Conservation (phyloP, 2,113 vertebrate species). For the Catharus fuscescens region DNA sequence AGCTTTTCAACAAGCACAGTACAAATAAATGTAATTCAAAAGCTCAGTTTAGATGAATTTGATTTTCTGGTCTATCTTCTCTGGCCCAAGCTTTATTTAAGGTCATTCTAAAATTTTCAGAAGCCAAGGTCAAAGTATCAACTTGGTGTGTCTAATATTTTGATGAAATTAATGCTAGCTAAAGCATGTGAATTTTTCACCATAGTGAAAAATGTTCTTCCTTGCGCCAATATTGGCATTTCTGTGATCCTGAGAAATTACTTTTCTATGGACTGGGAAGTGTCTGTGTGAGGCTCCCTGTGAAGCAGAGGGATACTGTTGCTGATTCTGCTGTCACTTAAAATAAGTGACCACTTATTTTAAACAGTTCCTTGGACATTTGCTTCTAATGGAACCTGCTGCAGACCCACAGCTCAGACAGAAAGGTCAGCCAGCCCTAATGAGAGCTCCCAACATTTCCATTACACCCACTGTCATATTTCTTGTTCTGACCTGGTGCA, state of each 20-base stretch:
- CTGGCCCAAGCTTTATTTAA: neutral
- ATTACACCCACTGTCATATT: neutral
- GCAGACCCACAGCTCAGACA: neutral
- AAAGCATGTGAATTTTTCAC: neutral
- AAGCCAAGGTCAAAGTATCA: neutral
- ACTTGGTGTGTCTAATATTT: neutral
- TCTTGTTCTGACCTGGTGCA: neutral
- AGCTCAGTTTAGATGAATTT: neutral
- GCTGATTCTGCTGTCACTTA: neutral
- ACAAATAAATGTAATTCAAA: neutral
- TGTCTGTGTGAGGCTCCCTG: neutral
- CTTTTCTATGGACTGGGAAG: neutral
- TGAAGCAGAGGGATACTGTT: neutral
- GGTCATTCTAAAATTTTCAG: neutral
- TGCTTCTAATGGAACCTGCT: neutral
- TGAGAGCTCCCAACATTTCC: slow-evolving; percentile 11
- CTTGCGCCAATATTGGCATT: neutral
- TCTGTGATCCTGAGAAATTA: slow-evolving; percentile 4
- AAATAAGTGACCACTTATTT: neutral
- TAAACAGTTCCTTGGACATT: neutral
- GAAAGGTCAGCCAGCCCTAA: slow-evolving; percentile 44
- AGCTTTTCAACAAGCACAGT: neutral
- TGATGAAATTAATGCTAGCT: neutral
- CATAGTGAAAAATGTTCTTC: neutral
- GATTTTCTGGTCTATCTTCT: neutral